Evolutionary conservation across 2,888 invertebrate species (phyloP).

Genomic region (Eupithecia inturbata): DNA sequence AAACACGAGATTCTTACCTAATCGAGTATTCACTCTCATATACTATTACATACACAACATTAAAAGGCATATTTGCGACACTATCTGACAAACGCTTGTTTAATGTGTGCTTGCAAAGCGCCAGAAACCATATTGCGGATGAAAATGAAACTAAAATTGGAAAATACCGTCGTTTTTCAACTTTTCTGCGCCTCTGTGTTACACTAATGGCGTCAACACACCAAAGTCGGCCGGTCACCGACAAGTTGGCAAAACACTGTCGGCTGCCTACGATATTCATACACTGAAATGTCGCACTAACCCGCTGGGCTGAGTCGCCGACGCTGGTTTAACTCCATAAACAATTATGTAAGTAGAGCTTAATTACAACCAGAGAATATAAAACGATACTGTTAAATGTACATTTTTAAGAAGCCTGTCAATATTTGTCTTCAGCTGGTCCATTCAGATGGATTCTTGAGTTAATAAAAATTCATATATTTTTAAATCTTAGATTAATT

Average conservation of each 20-base stretch:
- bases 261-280: not conserved
- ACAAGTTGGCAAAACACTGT: not conserved
- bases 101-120: constrained; percentile 52
- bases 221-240: not conserved
- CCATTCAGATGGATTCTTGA: not conserved
- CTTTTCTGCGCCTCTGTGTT: not conserved
- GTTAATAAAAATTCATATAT: too few relatives aligned
- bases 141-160: constrained; percentile 13
- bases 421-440: not conserved
- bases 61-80: constrained; percentile 72
- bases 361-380: too few relatives aligned
- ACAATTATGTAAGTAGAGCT: too few relatives aligned
- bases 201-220: not conserved
- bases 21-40: constrained; percentile 52
- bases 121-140: constrained; percentile 21
- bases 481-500: too few relatives aligned
- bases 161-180: not conserved
- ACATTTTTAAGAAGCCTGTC: not conserved
- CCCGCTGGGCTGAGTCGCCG: too few relatives aligned
- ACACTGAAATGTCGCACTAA: not conserved
- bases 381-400: not conserved
- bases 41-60: constrained; percentile 60
- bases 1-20: constrained; percentile 64
- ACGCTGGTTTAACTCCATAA: too few relatives aligned
- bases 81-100: constrained; percentile 51